phyloP scores from a whole-genome alignment of 2,113 vertebrate genomes.

The Pipra filicauda region DNA sequence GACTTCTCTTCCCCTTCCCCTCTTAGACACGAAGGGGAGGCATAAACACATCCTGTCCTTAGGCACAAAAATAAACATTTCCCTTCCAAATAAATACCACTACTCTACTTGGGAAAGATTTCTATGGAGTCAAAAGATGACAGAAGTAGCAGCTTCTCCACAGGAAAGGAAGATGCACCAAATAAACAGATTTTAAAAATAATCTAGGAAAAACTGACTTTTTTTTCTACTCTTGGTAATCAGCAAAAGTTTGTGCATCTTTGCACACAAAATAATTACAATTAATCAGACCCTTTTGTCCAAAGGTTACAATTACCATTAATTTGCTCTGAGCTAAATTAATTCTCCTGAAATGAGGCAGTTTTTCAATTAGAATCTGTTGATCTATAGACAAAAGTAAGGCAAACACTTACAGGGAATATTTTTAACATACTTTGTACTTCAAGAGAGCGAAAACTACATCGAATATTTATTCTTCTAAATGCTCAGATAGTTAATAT shows the following conservation, averaged over 20 bases:
- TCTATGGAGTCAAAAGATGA: background rate
- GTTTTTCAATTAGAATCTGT: slow-evolving; percentile 51
- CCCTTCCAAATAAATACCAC: background rate
- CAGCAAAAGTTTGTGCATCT: background rate
- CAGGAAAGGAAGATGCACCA: background rate
- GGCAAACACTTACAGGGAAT: background rate
- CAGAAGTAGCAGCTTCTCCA: background rate
- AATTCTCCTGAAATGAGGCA: slow-evolving; percentile 52
- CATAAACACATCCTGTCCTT: background rate
- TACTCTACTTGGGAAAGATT: background rate
- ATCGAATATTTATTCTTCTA: slow-evolving; percentile 29
- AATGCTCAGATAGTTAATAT: slow-evolving; percentile 23
- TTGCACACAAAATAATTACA: slow-evolving; percentile 3
- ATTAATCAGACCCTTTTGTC: slow-evolving; percentile 53
- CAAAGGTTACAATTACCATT: slow-evolving; percentile 47
- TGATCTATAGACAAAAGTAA: slow-evolving; percentile 27
- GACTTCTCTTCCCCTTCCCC: background rate
- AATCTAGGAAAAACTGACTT: background rate
- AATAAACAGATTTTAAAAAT: background rate
- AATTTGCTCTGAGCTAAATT: slow-evolving; percentile 58
- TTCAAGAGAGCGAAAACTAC: background rate
- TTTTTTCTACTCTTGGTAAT: background rate
- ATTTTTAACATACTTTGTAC: background rate
- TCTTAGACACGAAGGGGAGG: rapidly evolving
- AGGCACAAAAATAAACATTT: background rate